Percentiles rank a stretch among this genome's conserved stretches.
Evolutionary conservation across 1,140 invertebrate genomes (phyloP).

Genomic region (Neodiprion fabricii): DNA sequence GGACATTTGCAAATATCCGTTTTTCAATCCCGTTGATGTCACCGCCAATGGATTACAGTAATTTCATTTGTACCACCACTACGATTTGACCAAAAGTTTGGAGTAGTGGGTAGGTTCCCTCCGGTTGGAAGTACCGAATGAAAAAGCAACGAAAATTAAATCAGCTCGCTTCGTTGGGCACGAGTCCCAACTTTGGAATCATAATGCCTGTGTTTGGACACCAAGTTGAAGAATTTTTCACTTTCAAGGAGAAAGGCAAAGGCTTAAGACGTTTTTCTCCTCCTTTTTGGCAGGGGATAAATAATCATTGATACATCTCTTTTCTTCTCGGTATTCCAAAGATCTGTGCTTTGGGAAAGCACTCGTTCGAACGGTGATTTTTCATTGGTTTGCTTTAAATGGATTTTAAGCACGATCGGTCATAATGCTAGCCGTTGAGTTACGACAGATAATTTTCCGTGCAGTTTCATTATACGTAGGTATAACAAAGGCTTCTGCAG

Average conservation of each 20-base stretch:
- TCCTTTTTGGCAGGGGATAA: constrained; percentile 26
- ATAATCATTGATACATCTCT: constrained; percentile 31
- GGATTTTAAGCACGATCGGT: background rate
- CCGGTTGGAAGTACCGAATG: background rate
- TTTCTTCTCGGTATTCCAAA: background rate
- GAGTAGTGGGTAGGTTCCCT: background rate
- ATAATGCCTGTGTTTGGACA: constrained; percentile 44
- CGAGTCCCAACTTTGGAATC: constrained; percentile 16
- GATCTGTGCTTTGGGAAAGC: constrained; percentile 16
- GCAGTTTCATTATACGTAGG: background rate
- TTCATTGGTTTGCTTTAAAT: background rate
- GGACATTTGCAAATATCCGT: constrained; percentile 9
- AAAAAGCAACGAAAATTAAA: constrained; percentile 15
- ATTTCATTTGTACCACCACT: constrained; percentile 17
- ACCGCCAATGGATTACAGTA: constrained; percentile 16
- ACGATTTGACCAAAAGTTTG: background rate
- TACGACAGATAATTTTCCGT: background rate
- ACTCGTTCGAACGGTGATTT: constrained; percentile 10
- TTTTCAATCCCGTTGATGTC: constrained; percentile 24
- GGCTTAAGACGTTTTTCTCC: constrained; percentile 31
- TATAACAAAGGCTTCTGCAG: too few relatives aligned
- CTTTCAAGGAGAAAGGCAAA: constrained; percentile 25
- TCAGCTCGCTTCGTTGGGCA: constrained; percentile 30
- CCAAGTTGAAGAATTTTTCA: constrained; percentile 11
- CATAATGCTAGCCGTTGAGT: background rate